Evolutionary conservation across 2,113 vertebrate species (phyloP).

Genomic region (Pseudorectes ferrugineus): DNA sequence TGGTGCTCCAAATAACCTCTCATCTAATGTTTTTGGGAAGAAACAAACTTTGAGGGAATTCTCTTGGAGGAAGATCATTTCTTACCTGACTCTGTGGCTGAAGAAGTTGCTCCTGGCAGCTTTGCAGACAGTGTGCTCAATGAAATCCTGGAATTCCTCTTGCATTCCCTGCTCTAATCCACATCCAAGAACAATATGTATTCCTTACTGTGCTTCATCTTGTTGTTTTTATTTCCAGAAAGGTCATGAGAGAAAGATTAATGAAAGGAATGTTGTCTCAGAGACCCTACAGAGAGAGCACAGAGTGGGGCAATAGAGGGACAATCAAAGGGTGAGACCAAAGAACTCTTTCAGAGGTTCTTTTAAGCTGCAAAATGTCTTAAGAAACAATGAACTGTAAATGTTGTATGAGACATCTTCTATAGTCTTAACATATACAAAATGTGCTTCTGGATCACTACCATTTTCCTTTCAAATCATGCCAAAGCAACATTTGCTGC

Average conservation of each 20-base stretch:
- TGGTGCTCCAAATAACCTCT: not conserved
- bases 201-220: not conserved
- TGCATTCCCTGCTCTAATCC: not conserved
- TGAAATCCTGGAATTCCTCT: not conserved
- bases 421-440: not conserved
- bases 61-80: not conserved
- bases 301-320: not conserved
- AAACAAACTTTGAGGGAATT: not conserved
- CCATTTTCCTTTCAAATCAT: not conserved
- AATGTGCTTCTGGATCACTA: not conserved
- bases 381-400: not conserved
- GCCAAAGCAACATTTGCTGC: slow-evolving; percentile 12
- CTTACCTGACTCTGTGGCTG: not conserved
- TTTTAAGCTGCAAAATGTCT: not conserved
- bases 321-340: not conserved
- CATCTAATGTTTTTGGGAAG: not conserved
- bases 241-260: not conserved
- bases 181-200: not conserved
- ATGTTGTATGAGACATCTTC: not conserved
- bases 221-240: not conserved
- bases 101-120: not conserved
- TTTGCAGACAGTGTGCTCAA: not conserved
- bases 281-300: not conserved
- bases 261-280: not conserved
- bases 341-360: not conserved